Evolutionary conservation across 2,888 invertebrate species (phyloP), one percentile per base, ranked within the genome.

Genomic region (Epistrophe grossulariae): DNA sequence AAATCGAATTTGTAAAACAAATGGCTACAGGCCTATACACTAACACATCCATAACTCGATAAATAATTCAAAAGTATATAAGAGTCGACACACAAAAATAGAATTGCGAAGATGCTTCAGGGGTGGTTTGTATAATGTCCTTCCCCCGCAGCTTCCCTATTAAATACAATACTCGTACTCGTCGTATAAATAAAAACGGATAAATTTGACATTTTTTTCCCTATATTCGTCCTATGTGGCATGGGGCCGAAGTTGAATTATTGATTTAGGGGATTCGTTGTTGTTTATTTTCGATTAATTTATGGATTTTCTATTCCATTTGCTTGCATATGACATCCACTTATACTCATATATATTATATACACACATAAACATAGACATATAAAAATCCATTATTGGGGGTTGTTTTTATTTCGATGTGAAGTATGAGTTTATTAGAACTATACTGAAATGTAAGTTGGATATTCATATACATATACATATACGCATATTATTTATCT

Each of bases 221-320:
- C 28, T 45, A n/a, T n/a, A n/a, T 45, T 45, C 17, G 6, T 9
- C n/a, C 15, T 24, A 11, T 24, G 48, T 24, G 48, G 31, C 9
- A 31, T 28, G 19, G 15, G 52, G 50, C 13, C 52, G 11, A 74
- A 79, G 76, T 68, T 84, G 84, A 80, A 84, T 80, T 84, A 84
- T 79, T 80, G 76, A 84, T 79, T 76, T 60, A 60, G 64, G 40
- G 76, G 57, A 71, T 79, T 79, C 43, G 64, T 66, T 31, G 24
- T 57, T 79, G 76, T 84, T 79, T 81, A 78, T 68, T 70, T 81
- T 73, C 77, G 84, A 81, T 81, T 81, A 85, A 81, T 85, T 85
- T 81, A 85, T 80, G 77, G 60, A 76, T 77, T 73, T 72, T 71
- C 70, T 52, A 70, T 70, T 52, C 38, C 40, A 70, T 55, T 70